phyloP scores from a whole-genome alignment of 2,888 invertebrate species.

The Monochamus alternatus region DNA sequence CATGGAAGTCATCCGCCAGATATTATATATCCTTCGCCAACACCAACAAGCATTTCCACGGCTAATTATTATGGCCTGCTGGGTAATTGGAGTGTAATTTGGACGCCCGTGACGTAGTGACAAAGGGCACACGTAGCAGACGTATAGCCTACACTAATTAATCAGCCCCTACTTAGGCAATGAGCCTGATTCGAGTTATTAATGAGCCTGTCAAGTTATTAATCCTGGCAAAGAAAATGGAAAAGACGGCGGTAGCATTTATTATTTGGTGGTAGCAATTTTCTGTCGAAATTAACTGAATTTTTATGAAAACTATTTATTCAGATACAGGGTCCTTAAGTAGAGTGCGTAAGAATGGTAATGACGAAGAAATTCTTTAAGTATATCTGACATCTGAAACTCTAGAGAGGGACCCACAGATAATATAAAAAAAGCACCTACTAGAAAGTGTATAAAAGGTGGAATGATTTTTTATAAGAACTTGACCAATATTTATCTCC shows the following conservation, averaged over 20 bases:
- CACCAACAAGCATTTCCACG: conserved; percentile 29
- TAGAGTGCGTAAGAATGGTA: too few species aligned
- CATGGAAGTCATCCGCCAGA: conserved; percentile 3
- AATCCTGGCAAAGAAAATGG: conserved; percentile 31
- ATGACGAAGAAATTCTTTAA: too few species aligned
- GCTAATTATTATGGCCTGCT: conserved; percentile 43
- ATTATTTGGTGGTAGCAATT: conserved; percentile 22
- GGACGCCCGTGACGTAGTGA: conserved; percentile 39
- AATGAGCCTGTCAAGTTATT: conserved; percentile 41
- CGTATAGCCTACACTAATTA: conserved; percentile 42
- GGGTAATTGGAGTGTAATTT: conserved; percentile 43
- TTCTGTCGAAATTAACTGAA: background rate
- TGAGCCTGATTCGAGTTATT: conserved; percentile 40
- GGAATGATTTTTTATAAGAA: too few species aligned
- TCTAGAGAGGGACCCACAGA: too few species aligned
- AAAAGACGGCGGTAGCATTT: conserved; percentile 23
- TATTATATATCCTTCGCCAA: conserved; percentile 20
- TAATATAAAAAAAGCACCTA: too few species aligned
- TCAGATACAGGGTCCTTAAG: too few species aligned
- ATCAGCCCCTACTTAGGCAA: conserved; percentile 41
- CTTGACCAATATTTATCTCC: too few species aligned
- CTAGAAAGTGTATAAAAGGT: too few species aligned
- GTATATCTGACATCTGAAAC: too few species aligned
- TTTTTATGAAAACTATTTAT: background rate
- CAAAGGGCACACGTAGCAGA: conserved; percentile 41